These are phyloP conservation scores for Enteromius anoplus DNA, from an alignment of 2,797 vertebrate species.

Conservation along the genomic window DNA sequence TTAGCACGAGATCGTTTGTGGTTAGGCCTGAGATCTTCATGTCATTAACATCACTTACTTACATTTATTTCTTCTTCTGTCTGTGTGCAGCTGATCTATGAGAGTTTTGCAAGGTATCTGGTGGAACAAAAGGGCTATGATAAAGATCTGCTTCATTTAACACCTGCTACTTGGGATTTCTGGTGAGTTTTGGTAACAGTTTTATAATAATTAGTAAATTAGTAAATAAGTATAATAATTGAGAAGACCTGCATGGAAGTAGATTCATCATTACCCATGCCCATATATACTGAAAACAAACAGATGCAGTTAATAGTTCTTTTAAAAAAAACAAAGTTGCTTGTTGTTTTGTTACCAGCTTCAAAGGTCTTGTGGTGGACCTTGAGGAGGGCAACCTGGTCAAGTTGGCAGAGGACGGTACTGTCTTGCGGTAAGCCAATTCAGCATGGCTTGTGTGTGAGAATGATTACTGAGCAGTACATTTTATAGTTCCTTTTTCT, in stretches of 20 bases:
- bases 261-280: background rate
- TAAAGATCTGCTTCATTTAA: slow-evolving; percentile 84
- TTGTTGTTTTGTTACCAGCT: slow-evolving; percentile 74
- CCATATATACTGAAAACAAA: background rate
- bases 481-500: background rate
- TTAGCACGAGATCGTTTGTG: background rate
- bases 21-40: slow-evolving; percentile 7
- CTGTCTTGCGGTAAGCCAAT: slow-evolving; percentile 84
- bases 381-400: slow-evolving; percentile 94
- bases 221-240: background rate
- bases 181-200: slow-evolving; percentile 79
- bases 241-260: background rate
- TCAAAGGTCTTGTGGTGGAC: slow-evolving; percentile 92
- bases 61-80: slow-evolving; percentile 32
- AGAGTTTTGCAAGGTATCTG: slow-evolving; percentile 90
- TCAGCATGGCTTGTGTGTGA: background rate
- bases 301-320: background rate
- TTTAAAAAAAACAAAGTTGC: background rate
- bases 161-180: slow-evolving; percentile 90
- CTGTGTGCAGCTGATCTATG: slow-evolving; percentile 89
- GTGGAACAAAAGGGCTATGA: slow-evolving; percentile 91
- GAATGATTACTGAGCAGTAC: background rate
- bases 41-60: background rate
- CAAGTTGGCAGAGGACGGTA: slow-evolving; percentile 91
- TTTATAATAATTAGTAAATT: background rate